Percentiles rank a stretch among this genome's conserved stretches.
Evolutionary conservation across 2,888 invertebrate genomes (phyloP).

Genomic region (Melikaiella ostensackeni): DNA sequence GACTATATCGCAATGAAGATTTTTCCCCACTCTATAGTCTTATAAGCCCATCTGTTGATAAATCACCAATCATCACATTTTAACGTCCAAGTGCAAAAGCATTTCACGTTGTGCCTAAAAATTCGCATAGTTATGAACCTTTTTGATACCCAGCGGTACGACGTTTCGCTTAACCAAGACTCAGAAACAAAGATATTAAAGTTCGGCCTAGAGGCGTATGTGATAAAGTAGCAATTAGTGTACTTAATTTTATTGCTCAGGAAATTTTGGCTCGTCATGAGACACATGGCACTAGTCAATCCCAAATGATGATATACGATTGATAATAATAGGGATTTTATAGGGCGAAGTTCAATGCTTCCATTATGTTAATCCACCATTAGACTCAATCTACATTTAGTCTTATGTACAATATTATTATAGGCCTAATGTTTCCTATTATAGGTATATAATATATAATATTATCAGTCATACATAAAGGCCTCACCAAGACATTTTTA

Average conservation of each 20-base stretch:
- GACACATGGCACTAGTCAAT: slow-evolving; percentile 54
- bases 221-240: slow-evolving; percentile 71
- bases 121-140: slow-evolving; percentile 13
- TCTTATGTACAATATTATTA: neutral
- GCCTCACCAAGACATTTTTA: neutral
- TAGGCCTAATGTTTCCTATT: neutral
- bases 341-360: neutral
- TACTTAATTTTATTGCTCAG: slow-evolving; percentile 64
- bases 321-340: neutral
- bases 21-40: slow-evolving; percentile 86
- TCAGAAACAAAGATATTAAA: slow-evolving; percentile 49
- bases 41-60: slow-evolving; percentile 74
- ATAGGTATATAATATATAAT: neutral
- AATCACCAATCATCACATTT: neutral
- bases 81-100: slow-evolving; percentile 50
- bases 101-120: slow-evolving; percentile 73
- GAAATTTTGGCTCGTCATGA: slow-evolving; percentile 35
- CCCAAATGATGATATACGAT: slow-evolving; percentile 36
- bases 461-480: slow-evolving; percentile 1
- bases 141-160: slow-evolving; percentile 23
- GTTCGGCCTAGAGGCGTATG: slow-evolving; percentile 66
- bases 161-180: slow-evolving; percentile 45
- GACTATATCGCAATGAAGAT: slow-evolving; percentile 90
- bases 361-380: neutral
- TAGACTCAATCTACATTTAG: neutral